Conservation (phyloP, 2,797 vertebrate genomes). For the Periophthalmus magnuspinnatus region DNA sequence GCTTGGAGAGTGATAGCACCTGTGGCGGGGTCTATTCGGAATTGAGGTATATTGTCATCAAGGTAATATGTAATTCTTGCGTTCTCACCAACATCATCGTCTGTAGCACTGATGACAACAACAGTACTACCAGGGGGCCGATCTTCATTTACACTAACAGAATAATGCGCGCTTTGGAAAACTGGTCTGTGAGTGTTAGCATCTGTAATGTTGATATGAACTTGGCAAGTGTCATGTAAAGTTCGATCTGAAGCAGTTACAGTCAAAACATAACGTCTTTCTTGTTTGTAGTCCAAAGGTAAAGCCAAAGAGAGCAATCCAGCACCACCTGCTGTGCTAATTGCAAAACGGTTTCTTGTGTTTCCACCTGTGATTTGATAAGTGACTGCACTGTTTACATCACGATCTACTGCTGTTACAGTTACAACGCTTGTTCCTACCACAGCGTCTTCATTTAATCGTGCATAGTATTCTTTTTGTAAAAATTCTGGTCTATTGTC, state of each 20-base stretch:
- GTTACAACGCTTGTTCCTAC: slow-evolving; percentile 94
- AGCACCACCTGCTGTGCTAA: slow-evolving; percentile 89
- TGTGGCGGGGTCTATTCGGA: slow-evolving; percentile 87
- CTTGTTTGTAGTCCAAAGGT: slow-evolving; percentile 97
- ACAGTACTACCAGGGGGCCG: slow-evolving; percentile 91
- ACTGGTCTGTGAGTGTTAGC: slow-evolving; percentile 97
- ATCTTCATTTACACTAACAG: slow-evolving; percentile 93
- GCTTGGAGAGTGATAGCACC: slow-evolving; percentile 96
- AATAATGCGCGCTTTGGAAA: slow-evolving; percentile 97
- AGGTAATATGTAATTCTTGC: slow-evolving; percentile 93
- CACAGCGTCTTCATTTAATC: slow-evolving; percentile 91
- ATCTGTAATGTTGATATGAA: slow-evolving; percentile 96
- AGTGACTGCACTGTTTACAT: slow-evolving; percentile 94
- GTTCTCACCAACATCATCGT: slow-evolving; percentile 96
- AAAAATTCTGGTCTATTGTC: slow-evolving; percentile 96
- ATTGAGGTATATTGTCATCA: slow-evolving; percentile 96
- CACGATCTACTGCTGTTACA: slow-evolving; percentile 91
- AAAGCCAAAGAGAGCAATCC: slow-evolving; percentile 92
- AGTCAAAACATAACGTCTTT: slow-evolving; percentile 92
- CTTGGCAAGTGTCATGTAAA: slow-evolving; percentile 92
- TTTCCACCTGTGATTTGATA: slow-evolving; percentile 98
- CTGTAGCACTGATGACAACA: slow-evolving; percentile 94
- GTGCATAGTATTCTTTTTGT: slow-evolving; percentile 91
- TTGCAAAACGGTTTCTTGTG: slow-evolving; percentile 95
- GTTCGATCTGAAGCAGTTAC: slow-evolving; percentile 96